These are phyloP conservation scores for Gymnodraco acuticeps DNA, from an alignment of 2,797 vertebrate genomes.

Conservation along the genomic window DNA sequence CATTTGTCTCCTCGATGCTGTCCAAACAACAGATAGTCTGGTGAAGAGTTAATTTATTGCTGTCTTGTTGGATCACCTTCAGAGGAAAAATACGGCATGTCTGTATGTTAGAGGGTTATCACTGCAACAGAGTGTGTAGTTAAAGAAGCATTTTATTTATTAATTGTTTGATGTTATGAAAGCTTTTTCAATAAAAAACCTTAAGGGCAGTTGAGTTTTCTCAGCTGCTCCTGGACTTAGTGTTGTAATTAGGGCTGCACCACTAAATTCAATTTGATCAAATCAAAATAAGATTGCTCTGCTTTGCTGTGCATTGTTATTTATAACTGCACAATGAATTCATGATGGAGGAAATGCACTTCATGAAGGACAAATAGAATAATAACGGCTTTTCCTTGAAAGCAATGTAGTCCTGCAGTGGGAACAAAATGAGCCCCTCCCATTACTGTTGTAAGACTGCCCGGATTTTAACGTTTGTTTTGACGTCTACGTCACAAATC, in stretches of 20 bases:
- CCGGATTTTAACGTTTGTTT: neutral
- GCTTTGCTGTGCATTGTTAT: slow-evolving; percentile 5
- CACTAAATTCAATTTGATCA: no score
- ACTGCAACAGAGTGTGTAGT: neutral
- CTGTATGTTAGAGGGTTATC: neutral
- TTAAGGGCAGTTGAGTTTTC: neutral
- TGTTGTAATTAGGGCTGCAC: neutral
- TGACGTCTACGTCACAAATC: neutral
- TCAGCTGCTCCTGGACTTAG: neutral
- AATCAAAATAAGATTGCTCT: neutral
- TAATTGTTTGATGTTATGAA: neutral
- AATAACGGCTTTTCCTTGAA: slow-evolving; percentile 31
- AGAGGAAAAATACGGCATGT: neutral
- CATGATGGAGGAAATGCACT: slow-evolving; percentile 13
- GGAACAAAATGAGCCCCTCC: neutral
- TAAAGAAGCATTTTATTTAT: neutral
- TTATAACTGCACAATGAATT: neutral
- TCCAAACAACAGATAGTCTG: slow-evolving; percentile 63
- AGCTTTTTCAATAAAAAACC: neutral
- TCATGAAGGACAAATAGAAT: slow-evolving; percentile 11
- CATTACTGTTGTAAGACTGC: neutral
- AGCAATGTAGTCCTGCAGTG: neutral
- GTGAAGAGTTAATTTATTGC: slow-evolving; percentile 56
- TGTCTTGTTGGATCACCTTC: slow-evolving; percentile 63
- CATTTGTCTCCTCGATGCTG: slow-evolving; percentile 57